Conservation (phyloP, 2,888 invertebrate species). For the Dermolepida albohirtum region DNA sequence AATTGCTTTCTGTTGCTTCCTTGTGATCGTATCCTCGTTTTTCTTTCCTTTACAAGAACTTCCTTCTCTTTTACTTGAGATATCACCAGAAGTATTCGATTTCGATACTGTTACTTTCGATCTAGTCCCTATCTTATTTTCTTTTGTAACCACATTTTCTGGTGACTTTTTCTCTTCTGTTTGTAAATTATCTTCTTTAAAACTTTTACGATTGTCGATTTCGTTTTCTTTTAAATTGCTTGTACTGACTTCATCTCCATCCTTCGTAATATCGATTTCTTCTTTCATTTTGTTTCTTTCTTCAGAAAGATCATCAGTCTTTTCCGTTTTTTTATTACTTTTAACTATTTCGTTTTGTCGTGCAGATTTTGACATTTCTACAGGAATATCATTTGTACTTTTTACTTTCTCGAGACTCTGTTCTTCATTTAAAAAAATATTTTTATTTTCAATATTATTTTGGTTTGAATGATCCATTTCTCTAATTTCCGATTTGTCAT, state of each 20-base stretch:
- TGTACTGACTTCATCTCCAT: background rate
- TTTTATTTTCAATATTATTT: no score
- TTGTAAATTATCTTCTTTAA: background rate
- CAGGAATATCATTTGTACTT: slow-evolving; percentile 12
- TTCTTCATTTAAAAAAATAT: no score
- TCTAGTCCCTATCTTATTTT: no score
- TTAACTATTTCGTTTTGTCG: slow-evolving; percentile 25
- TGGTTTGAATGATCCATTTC: no score
- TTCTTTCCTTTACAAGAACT: no score
- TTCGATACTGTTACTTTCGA: no score
- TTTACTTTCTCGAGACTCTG: background rate
- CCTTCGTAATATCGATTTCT: slow-evolving; percentile 1
- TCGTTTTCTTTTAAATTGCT: background rate
- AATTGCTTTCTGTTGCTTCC: no score
- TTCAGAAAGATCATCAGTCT: slow-evolving; percentile 1
- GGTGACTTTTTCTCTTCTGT: background rate
- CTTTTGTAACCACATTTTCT: no score
- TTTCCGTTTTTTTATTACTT: slow-evolving; percentile 10
- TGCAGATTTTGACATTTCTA: slow-evolving; percentile 10
- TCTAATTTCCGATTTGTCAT: no score
- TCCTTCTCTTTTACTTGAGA: no score
- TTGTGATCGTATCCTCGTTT: no score
- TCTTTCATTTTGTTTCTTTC: background rate
- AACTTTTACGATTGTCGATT: background rate
- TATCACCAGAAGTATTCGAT: no score